These are phyloP conservation scores for Apoderus coryli DNA, from an alignment of 2,888 invertebrate species.

Conservation along the genomic window DNA sequence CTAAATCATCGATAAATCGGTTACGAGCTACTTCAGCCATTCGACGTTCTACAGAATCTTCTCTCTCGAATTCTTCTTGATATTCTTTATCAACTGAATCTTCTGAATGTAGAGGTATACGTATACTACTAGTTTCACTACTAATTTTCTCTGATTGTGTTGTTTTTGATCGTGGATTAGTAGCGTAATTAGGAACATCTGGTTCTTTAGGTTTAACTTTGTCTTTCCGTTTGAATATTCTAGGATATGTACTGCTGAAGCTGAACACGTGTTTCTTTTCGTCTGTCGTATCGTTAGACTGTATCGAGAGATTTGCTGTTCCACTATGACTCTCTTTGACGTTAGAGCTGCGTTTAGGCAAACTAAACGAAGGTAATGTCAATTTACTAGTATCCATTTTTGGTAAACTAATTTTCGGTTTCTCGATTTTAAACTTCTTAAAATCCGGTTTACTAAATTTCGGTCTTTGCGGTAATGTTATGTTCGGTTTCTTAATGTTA, in stretches of 20 bases:
- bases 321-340: slow-evolving; percentile 29
- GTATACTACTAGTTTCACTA: slow-evolving; percentile 17
- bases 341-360: slow-evolving; percentile 27
- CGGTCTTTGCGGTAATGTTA: slow-evolving; percentile 42
- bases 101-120: slow-evolving; percentile 30
- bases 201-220: slow-evolving; percentile 10
- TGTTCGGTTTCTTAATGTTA: slow-evolving; percentile 38
- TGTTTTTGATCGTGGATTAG: slow-evolving; percentile 44
- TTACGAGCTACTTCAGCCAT: slow-evolving; percentile 22
- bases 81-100: slow-evolving; percentile 24
- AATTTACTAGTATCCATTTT: slow-evolving; percentile 47
- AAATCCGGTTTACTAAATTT: slow-evolving; percentile 34
- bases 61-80: slow-evolving; percentile 15
- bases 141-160: slow-evolving; percentile 13
- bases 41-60: slow-evolving; percentile 31
- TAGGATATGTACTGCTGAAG: slow-evolving; percentile 58
- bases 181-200: slow-evolving; percentile 50
- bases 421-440: slow-evolving; percentile 35
- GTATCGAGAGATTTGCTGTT: slow-evolving; percentile 35
- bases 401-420: slow-evolving; percentile 36
- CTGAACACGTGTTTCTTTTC: slow-evolving; percentile 46
- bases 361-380: slow-evolving; percentile 40
- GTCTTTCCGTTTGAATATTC: slow-evolving; percentile 39
- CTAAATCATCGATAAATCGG: slow-evolving; percentile 32
- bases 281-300: slow-evolving; percentile 36